Conservation (phyloP, 2,113 vertebrate genomes). For the Ciconia maguari region DNA sequence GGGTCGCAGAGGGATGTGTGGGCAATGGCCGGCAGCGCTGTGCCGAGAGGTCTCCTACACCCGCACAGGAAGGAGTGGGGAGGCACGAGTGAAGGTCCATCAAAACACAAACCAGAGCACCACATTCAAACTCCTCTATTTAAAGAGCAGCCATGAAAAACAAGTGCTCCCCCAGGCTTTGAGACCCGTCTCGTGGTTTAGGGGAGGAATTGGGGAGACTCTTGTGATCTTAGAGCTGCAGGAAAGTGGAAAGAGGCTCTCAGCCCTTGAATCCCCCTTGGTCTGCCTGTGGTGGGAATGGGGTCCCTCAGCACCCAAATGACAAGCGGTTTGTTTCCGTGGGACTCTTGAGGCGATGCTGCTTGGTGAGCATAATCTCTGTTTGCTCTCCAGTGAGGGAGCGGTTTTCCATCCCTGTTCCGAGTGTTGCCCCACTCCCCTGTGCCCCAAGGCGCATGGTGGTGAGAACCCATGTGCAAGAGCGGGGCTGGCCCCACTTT, state of each 20-base stretch:
- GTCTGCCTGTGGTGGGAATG: accelerated
- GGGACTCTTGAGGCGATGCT: background rate
- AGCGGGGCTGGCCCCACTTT: background rate
- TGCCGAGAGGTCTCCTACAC: background rate
- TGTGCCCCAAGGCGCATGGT: background rate
- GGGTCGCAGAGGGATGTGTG: background rate
- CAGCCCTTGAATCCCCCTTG: background rate
- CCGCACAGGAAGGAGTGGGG: accelerated
- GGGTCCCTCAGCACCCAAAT: accelerated
- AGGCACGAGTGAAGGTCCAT: background rate
- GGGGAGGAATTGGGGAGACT: background rate
- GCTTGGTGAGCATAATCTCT: background rate
- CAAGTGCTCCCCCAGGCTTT: background rate
- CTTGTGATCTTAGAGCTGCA: background rate
- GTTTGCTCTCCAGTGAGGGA: background rate
- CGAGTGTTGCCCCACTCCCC: background rate
- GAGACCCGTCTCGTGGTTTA: background rate
- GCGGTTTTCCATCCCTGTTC: background rate
- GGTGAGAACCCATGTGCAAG: accelerated
- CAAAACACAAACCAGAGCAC: background rate
- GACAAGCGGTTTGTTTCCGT: background rate
- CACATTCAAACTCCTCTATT: background rate
- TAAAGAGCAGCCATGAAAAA: background rate
- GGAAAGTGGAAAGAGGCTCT: background rate
- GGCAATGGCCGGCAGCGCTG: accelerated